These are phyloP conservation scores for Bhutanitis thaidina DNA, from an alignment of 2,888 invertebrate genomes.

Conservation along the genomic window DNA sequence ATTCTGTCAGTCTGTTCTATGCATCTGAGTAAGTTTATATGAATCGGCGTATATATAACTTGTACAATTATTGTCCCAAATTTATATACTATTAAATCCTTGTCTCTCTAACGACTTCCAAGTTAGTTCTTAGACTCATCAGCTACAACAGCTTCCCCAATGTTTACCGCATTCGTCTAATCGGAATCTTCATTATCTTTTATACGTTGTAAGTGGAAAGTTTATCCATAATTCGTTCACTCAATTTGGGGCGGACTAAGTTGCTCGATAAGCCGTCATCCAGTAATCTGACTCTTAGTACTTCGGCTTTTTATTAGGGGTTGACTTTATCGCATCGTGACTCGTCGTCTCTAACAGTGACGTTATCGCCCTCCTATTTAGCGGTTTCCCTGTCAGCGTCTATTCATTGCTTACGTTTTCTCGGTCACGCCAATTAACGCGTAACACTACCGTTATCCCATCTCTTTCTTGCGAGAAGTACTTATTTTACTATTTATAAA, in stretches of 20 bases:
- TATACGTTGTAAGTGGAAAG: constrained; percentile 62
- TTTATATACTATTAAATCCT: constrained; percentile 7
- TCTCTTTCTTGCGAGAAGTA: background rate
- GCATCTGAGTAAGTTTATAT: no score
- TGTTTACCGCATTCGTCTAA: constrained; percentile 65
- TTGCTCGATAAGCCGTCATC: constrained; percentile 63
- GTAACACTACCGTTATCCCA: constrained; percentile 6
- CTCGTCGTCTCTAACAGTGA: constrained; percentile 51
- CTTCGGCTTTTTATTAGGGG: constrained; percentile 64
- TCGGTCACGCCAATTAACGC: constrained; percentile 38
- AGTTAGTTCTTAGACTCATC: constrained; percentile 8
- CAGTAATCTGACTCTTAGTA: constrained; percentile 62
- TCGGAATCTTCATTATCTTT: constrained; percentile 68
- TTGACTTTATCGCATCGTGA: constrained; percentile 59
- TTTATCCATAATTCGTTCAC: constrained; percentile 70
- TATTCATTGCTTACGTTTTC: constrained; percentile 45
- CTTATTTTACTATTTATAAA: background rate
- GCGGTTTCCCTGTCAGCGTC: constrained; percentile 29
- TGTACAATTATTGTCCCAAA: background rate
- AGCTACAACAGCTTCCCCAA: constrained; percentile 27
- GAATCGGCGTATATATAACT: no score
- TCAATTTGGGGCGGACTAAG: constrained; percentile 68
- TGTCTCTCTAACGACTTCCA: background rate
- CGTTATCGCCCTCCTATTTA: constrained; percentile 57
- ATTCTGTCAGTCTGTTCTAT: no score